phyloP scores from a whole-genome alignment of 1,140 invertebrate genomes.

The Aethina tumida region DNA sequence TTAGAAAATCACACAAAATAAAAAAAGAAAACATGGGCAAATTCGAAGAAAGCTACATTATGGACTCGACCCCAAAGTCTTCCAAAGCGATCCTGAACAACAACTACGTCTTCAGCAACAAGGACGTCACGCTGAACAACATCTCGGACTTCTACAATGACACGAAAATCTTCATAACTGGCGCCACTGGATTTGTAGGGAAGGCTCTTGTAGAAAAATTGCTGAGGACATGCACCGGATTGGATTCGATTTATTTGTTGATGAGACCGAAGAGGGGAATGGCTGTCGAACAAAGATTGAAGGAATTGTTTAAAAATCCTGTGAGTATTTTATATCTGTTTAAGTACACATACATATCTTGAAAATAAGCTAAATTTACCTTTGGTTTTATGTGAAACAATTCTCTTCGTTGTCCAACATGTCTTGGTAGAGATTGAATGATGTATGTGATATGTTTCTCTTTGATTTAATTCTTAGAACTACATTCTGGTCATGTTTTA shows the following conservation, averaged over 20 bases:
- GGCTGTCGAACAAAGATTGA: constrained; percentile 50
- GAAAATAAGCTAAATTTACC: too few species aligned
- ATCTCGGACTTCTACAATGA: constrained; percentile 38
- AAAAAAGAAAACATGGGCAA: too few species aligned
- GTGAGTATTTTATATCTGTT: constrained; percentile 37
- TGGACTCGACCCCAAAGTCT: too few species aligned
- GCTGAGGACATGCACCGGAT: constrained; percentile 65
- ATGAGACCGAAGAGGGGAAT: constrained; percentile 63
- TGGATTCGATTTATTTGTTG: constrained; percentile 70
- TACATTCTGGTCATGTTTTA: too few species aligned
- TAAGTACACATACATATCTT: background rate
- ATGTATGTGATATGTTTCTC: too few species aligned
- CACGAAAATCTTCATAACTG: constrained; percentile 47
- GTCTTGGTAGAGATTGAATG: too few species aligned
- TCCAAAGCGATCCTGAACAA: too few species aligned
- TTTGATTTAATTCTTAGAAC: too few species aligned
- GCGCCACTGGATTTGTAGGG: constrained; percentile 76
- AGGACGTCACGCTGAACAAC: constrained; percentile 18
- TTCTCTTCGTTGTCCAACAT: background rate
- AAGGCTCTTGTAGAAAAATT: constrained; percentile 85
- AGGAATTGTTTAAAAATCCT: constrained; percentile 55
- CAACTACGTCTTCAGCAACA: constrained; percentile 11
- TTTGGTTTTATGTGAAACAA: constrained; percentile 1
- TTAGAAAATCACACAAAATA: too few species aligned
- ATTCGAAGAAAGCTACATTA: too few species aligned